Evolutionary conservation across 2,113 vertebrate genomes (phyloP).

Genomic region (Jacana jacana): DNA sequence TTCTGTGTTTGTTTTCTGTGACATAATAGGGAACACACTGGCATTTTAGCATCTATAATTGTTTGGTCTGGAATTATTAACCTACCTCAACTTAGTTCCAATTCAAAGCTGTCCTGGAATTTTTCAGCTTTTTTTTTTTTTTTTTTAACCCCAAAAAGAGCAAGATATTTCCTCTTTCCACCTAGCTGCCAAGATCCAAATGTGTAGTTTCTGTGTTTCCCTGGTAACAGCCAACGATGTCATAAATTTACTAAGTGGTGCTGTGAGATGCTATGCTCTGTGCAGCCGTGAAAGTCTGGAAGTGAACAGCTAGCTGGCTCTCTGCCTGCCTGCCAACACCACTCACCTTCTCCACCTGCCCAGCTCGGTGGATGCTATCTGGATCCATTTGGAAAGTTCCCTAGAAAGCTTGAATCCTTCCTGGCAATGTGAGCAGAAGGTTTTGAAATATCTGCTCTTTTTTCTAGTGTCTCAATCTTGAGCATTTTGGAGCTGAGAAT

Average conservation of each 20-base stretch:
- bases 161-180: background rate
- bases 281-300: background rate
- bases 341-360: background rate
- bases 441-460: background rate
- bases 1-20: background rate
- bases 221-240: conserved; percentile 33
- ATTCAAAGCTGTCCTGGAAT: background rate
- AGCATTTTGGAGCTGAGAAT: background rate
- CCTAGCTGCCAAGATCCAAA: conserved; percentile 22
- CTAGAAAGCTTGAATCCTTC: background rate
- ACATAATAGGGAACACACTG: background rate
- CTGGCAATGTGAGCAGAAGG: background rate
- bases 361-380: background rate
- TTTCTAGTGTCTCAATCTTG: background rate
- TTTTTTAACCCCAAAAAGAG: background rate
- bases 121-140: conserved; percentile 6
- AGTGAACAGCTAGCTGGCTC: background rate
- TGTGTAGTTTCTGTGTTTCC: conserved; percentile 41
- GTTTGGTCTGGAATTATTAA: background rate
- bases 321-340: background rate
- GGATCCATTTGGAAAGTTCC: background rate
- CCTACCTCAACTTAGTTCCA: background rate
- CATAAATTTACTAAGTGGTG: conserved; percentile 4
- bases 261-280: background rate
- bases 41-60: background rate